These are phyloP conservation scores for Phyllostomus discolor DNA, from an alignment of 2,113 vertebrate species.

Conservation along the genomic window DNA sequence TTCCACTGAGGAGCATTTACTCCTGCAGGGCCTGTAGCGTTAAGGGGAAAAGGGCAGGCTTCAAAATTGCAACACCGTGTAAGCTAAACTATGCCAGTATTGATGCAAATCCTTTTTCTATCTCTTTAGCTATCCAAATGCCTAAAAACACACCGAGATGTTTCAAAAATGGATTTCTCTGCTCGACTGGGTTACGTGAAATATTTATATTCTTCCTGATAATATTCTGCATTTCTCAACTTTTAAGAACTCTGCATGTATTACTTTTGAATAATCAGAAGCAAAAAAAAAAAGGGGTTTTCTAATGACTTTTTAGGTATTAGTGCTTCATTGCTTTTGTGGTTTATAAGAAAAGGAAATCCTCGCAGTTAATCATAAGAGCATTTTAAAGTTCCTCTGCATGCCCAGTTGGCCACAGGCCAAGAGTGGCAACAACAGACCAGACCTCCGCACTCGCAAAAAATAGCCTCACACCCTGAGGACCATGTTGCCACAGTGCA, in stretches of 20 bases:
- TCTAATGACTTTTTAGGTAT: neutral
- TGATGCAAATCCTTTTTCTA: neutral
- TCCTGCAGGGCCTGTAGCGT: rapidly evolving
- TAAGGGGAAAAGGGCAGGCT: neutral
- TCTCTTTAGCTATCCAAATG: neutral
- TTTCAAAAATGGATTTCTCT: neutral
- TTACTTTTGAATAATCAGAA: neutral
- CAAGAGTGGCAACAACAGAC: too few relatives aligned
- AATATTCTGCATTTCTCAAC: neutral
- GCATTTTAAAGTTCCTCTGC: neutral
- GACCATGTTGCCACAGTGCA: rapidly evolving
- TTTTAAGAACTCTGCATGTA: neutral
- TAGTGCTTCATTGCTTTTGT: neutral
- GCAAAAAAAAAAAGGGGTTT: neutral
- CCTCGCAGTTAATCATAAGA: neutral
- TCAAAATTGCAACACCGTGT: neutral
- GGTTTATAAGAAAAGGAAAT: neutral
- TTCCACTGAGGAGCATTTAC: too few relatives aligned
- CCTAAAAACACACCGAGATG: neutral
- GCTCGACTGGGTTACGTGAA: neutral
- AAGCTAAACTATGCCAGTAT: neutral
- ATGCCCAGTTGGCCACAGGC: neutral
- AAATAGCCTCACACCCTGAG: neutral
- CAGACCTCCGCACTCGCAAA: neutral
- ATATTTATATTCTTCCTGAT: neutral